Evolutionary conservation across 2,888 invertebrate genomes (phyloP), one percentile per base, ranked within the genome.

Genomic region (Carterocephalus palaemon): DNA sequence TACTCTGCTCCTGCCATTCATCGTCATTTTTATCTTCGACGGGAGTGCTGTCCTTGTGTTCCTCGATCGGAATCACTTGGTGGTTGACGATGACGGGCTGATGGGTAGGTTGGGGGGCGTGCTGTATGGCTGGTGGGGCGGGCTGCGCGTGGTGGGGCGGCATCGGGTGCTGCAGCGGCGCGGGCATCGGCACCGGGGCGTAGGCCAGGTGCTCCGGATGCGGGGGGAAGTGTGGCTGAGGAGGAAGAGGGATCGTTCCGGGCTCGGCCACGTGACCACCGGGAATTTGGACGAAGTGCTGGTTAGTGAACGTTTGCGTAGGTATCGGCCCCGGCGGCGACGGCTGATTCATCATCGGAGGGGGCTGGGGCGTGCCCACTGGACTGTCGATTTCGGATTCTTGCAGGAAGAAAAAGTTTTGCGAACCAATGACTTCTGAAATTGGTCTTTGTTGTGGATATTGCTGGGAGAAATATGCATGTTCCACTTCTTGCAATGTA

Each of bases 321-420:
- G 94, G 93, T 65, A 95, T 95, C 29, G 75, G 76, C 19, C 60
- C 80, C 3, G 69, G 67, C 8, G 66, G 64, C 15, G 80, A 76
- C 23, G 81, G 78, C 55, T 89, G 89, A 28, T 79, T 81, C 19
- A 74, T 54, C 5, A 78, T 64, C 6, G 65, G 71, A 5, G 75
- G 86, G 58, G 75, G 89, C 65, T 79, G 89, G 1, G 88, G 86
- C 1, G 88, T 82, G 12, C 85, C 81, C 16, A 92, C 91, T 0
- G 93, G 92, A 37, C 92, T 91, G 71, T 95, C 95, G 53, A 95
- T 88, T 79, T 96, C 96, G 12, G 96, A 96, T 66, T 97, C 96
- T 86, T 97, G 96, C 43, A 96, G 88, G 74, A 94, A 94, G 73
- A 90, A 93, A 77, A 94, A 93, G 70, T 92, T 93, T 46, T 93